Evolutionary conservation across 2,797 vertebrate species (phyloP), one percentile per base, ranked within the genome.

Genomic region (Hipposideros larvatus): DNA sequence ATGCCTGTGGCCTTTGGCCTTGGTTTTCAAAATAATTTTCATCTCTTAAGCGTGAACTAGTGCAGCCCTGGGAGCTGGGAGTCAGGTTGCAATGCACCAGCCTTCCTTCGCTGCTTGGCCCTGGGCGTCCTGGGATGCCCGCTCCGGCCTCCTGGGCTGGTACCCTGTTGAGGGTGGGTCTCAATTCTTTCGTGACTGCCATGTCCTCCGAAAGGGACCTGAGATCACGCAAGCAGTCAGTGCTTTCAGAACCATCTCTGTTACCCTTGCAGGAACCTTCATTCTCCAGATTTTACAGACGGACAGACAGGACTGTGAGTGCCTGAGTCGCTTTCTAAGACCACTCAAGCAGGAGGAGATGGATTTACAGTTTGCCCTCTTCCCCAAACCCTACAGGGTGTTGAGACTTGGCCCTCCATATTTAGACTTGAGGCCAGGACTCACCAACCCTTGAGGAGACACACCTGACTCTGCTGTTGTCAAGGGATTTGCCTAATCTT

Each of bases 1-100:
- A 96, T 98, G 97, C 2, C 0, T 73, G n/a, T 97, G 97, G 96
- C 98, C 98, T 98, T 98, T 98, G 97, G 97, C 98, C 98, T 98
- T 79, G 93, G 95, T 97, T 98, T 98, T 97, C 98, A 97, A 97
- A 98, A 98, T 98, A 97, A 98, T 98, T 98, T 98, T 96, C 98
- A 98, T 98, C 98, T 97, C 85, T 89, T 97, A 97, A 98, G 95
- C 77, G 1, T 97, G 97, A 97, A 95, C 97, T 4, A 3, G 94
- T 91, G 93, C 84, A 87, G 96, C 87, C 92, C 87, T 26, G 61
- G 88, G 80, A 90, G 95, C 66, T 18, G 59, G 77, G 85, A 97
- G 96, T 93, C 97, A 34, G 59, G 90, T 94, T 87, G 71, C 89
- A 10, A 11, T 7, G 68, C 34, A 24, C 77, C n/a, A 13, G n/a